Evolutionary conservation across 2,113 vertebrate species (phyloP).

Genomic region (Labeo rohita): DNA sequence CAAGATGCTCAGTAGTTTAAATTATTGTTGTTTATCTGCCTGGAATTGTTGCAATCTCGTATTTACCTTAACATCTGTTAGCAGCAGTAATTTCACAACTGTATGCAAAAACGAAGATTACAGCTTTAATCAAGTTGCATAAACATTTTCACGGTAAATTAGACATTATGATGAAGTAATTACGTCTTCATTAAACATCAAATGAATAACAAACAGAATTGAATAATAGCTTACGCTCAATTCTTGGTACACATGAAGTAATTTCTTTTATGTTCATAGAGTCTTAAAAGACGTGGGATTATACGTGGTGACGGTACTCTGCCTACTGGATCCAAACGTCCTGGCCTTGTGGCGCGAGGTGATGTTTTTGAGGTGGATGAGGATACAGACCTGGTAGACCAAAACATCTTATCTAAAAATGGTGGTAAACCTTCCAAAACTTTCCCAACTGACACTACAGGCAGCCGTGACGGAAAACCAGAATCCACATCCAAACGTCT

Average conservation of each 20-base stretch:
- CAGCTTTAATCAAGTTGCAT: constrained; percentile 14
- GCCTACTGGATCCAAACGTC: constrained; percentile 61
- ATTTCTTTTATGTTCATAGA: constrained; percentile 20
- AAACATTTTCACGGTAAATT: constrained; percentile 1
- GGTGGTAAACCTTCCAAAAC: constrained; percentile 58
- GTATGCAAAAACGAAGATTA: neutral
- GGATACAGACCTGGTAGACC: constrained; percentile 73
- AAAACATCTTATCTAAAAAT: constrained; percentile 58
- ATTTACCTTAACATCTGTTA: constrained; percentile 22
- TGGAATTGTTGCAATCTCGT: neutral
- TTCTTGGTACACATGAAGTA: neutral
- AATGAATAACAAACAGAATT: neutral
- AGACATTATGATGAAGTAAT: neutral
- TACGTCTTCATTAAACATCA: neutral
- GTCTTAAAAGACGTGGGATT: constrained; percentile 60
- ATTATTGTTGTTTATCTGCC: constrained; percentile 1
- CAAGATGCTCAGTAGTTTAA: neutral
- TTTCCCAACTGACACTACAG: constrained; percentile 57
- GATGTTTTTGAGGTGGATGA: constrained; percentile 77
- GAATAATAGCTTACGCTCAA: neutral
- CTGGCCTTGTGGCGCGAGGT: constrained; percentile 61
- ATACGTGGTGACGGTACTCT: constrained; percentile 71
- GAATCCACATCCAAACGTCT: constrained; percentile 61
- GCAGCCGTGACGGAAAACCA: constrained; percentile 72
- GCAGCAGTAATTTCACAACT: neutral